Evolutionary conservation across 2,113 vertebrate genomes (phyloP), one percentile per base, ranked within the genome.

Genomic region (Halichoerus grypus): DNA sequence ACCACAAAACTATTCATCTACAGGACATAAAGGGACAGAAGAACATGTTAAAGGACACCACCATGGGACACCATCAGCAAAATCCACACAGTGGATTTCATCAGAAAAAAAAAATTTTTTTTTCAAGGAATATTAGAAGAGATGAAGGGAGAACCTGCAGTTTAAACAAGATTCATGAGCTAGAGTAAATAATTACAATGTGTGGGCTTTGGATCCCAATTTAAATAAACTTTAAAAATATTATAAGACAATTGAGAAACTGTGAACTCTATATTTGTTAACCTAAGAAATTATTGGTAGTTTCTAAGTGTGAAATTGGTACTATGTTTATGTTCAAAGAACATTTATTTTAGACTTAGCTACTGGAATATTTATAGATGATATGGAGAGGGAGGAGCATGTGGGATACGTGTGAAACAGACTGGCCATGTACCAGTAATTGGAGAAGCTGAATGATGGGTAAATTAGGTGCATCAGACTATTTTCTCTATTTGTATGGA

Each of bases 211-310:
- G 49, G 16, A 61, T 67, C 28, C 18, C 36, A 84, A 87, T 71
- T 71, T 96, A 93, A 91, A 42, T 94, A 80, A 72, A 91, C 18
- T 97, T 5, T 83, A 31, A 61, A 86, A 42, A 80, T 57, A 55
- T 28, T 55, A 36, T 61, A 69, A 84, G 15, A 77, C 51, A 93
- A 33, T 85, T 33, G 24, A 59, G 53, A 95, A 86, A 91, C 46
- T 79, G 4, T 88, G 21, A 79, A 46, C 15, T 33, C 42, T 46
- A 36, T 93, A 82, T 89, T 94, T 95, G 39, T 5, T 94, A 84
- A 88, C 80, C 53, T 61, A 92, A 80, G 42, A 26, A 89, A 89
- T 94, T 83, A 84, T 55, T 81, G 36, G 83, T 77, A 46, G 67
- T 46, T 93, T 87, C 76, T 87, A 76, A 96, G 28, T 71, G 10